phyloP scores from a whole-genome alignment of 2,113 vertebrate genomes.

The Syngnathus floridae region DNA sequence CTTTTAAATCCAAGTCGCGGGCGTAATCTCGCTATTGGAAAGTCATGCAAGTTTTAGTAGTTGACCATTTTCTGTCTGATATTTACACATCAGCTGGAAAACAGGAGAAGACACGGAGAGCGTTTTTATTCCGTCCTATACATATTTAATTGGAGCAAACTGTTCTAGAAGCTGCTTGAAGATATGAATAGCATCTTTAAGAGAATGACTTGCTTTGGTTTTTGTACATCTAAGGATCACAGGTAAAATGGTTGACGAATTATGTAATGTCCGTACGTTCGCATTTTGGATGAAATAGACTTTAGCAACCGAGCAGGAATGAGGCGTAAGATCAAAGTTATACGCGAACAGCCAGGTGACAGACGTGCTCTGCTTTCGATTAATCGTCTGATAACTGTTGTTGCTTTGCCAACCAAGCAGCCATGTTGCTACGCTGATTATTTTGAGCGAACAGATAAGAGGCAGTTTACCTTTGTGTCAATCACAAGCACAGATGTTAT shows the following conservation, averaged over 20 bases:
- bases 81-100: background rate
- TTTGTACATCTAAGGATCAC: background rate
- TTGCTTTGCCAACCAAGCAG: constrained; percentile 20
- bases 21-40: background rate
- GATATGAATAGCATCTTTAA: background rate
- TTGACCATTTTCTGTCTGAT: background rate
- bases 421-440: constrained; percentile 27
- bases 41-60: background rate
- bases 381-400: constrained; percentile 45
- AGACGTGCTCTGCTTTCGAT: constrained; percentile 36
- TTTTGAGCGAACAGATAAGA: constrained; percentile 50
- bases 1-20: background rate
- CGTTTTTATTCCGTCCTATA: background rate
- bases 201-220: background rate
- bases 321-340: constrained; percentile 1
- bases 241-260: background rate
- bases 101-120: background rate
- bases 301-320: too few species aligned
- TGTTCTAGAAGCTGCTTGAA: background rate
- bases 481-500: constrained; percentile 36
- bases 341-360: constrained; percentile 16
- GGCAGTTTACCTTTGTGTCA: constrained; percentile 57
- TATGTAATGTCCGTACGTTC: too few species aligned
- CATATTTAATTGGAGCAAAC: background rate
- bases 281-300: too few species aligned